Percentiles rank a stretch among this genome's conserved stretches.
Conservation (phyloP, 2,113 vertebrate species). For the Rhombomys opimus region DNA sequence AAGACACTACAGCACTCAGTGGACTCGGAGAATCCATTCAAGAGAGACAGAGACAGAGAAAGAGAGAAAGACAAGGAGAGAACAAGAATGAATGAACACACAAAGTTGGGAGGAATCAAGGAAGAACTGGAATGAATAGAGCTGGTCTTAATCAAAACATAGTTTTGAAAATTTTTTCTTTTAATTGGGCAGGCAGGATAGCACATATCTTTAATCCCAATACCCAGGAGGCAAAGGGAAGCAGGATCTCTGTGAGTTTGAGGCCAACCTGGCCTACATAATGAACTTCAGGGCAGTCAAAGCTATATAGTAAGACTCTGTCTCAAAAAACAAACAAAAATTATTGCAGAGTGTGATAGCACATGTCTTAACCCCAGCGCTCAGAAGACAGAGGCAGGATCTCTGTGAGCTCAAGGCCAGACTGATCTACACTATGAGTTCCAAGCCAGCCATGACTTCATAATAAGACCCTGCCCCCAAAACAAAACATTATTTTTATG, state of each 20-base stretch:
- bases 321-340: background rate
- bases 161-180: background rate
- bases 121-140: background rate
- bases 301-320: background rate
- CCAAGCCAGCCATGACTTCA: background rate
- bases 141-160: background rate
- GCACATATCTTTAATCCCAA: background rate
- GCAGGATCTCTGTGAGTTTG: background rate
- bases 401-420: background rate
- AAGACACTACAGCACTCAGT: background rate
- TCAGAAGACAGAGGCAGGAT: background rate
- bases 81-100: background rate
- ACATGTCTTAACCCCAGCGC: background rate
- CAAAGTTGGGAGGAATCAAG: background rate
- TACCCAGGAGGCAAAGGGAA: background rate
- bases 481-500: background rate
- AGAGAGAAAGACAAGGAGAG: background rate
- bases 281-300: background rate
- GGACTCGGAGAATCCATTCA: background rate
- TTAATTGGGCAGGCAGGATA: background rate
- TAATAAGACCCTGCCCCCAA: background rate
- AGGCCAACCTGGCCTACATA: background rate
- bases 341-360: no score
- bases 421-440: background rate
- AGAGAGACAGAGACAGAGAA: background rate